A percentile compares a stretch with the other conserved stretches of the same genome.
Conservation (phyloP, 2,797 vertebrate genomes). For the Danio choprae region DNA sequence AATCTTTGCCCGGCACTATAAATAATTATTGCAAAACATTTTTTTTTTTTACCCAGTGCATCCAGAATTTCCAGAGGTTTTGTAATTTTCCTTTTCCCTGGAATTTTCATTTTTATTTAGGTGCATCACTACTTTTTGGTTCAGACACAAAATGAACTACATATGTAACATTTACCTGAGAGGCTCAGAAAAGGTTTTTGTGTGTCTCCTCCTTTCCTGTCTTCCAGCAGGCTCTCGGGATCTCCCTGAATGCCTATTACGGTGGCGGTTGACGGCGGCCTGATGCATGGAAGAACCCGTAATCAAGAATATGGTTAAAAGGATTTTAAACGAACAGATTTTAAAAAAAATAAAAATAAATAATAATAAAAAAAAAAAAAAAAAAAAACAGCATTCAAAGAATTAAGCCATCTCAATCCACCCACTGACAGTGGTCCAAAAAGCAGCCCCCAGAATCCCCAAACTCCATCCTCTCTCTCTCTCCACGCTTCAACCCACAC, state of each 20-base stretch:
- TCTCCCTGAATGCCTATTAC: constrained; percentile 90
- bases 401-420: not conserved
- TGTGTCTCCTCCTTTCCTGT: constrained; percentile 89
- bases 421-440: not conserved
- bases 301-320: not conserved
- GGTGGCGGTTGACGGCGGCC: constrained; percentile 92
- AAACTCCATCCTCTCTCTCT: constrained; percentile 20
- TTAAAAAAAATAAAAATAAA: too few relatives aligned
- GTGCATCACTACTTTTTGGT: too few relatives aligned
- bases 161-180: constrained; percentile 76
- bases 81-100: too few relatives aligned
- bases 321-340: not conserved
- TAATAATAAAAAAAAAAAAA: too few relatives aligned
- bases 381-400: constrained; percentile 1
- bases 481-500: constrained; percentile 31
- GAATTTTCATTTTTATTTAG: too few relatives aligned
- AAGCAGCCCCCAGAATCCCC: constrained; percentile 25
- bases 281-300: constrained; percentile 63
- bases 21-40: too few relatives aligned
- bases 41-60: too few relatives aligned
- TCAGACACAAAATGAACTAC: too few relatives aligned
- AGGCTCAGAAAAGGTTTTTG: constrained; percentile 83
- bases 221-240: constrained; percentile 87
- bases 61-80: too few relatives aligned
- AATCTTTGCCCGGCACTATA: too few relatives aligned